phyloP scores from a whole-genome alignment of 2,888 invertebrate species.

The Pegoplata infirma region DNA sequence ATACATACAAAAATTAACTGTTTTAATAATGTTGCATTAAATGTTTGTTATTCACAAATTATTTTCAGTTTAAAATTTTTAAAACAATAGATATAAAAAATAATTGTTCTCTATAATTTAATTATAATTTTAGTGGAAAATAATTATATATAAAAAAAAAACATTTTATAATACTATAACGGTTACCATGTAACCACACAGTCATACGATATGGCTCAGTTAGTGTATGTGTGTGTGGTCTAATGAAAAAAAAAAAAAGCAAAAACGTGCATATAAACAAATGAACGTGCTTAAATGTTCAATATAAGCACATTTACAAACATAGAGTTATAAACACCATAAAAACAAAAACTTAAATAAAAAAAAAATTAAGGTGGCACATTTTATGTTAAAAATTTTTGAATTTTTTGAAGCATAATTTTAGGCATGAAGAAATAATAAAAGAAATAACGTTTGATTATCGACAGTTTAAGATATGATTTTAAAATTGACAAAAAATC shows the following conservation, averaged over 20 bases:
- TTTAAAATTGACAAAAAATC: too few relatives aligned
- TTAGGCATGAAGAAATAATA: too few relatives aligned
- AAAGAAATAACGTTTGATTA: too few relatives aligned
- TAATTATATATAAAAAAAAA: too few relatives aligned
- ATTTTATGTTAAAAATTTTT: too few relatives aligned
- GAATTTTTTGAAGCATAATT: too few relatives aligned
- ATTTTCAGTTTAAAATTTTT: too few relatives aligned
- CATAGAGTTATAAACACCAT: not conserved
- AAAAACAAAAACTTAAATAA: not conserved
- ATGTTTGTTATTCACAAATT: too few relatives aligned
- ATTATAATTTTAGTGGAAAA: not conserved
- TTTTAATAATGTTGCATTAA: too few relatives aligned
- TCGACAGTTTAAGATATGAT: too few relatives aligned
- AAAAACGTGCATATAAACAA: slow-evolving; percentile 31
- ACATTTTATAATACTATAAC: not conserved
- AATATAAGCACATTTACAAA: slow-evolving; percentile 26
- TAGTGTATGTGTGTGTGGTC: not conserved
- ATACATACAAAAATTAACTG: too few relatives aligned
- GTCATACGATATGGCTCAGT: not conserved
- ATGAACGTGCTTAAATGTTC: slow-evolving; percentile 41
- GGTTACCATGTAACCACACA: not conserved
- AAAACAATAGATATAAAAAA: not conserved
- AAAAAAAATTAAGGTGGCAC: not conserved
- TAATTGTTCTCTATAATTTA: not conserved
- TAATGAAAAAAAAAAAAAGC: not conserved